Base-by-base conservation (phyloP, 1,140 invertebrate genomes). In the Drosophila willistoni region DNA sequence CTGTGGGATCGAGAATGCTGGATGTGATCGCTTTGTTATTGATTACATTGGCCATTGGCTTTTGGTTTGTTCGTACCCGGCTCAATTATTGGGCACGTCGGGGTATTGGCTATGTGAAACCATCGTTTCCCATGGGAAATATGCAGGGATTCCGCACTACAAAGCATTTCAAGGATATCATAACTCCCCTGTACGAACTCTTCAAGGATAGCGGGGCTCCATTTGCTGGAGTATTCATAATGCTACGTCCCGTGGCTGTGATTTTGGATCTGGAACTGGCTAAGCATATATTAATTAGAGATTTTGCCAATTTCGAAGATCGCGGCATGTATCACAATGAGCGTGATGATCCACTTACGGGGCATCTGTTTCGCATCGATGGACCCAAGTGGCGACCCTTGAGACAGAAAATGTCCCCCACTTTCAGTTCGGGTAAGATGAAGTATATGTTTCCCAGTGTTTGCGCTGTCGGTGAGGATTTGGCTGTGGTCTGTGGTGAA, bases 361-460 rank as follows among this genome's bases (percentile, higher is more conserved):
- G 91, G 7, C 93, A 94, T 76, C 80, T 94, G 12, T 94, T 94
- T 68, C 92, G 92, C 36, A 84, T 93, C 22, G 92, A 92, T 66
- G 94, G 93, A 6, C 91, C 93, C n/a, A 92, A 93, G 34, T 96
- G 95, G 95, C 93, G 93, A 59, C 86, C 93, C 6, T 90, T 95
- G 57, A 91, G 95, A 60, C 91, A 92, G 2, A 94, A 95, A 69
- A 92, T 95, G 59, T 92, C 93, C 0, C 93, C 94, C 6, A 92
- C 94, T 0, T 95, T 95, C 67, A 93, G 93, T 0, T 92, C 94
- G 0, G 93, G 93, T 9, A 95, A 95, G 87, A 93, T 96, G 81
- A 95, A 94, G 81, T 93, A 80, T 9, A 94, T 94, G 94, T 94
- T 93, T 79, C 77, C 91, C 56, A 92, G 92, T 2, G 92, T 94